These are phyloP conservation scores for Hippocampus zosterae DNA, from an alignment of 2,113 vertebrate genomes.

Conservation along the genomic window DNA sequence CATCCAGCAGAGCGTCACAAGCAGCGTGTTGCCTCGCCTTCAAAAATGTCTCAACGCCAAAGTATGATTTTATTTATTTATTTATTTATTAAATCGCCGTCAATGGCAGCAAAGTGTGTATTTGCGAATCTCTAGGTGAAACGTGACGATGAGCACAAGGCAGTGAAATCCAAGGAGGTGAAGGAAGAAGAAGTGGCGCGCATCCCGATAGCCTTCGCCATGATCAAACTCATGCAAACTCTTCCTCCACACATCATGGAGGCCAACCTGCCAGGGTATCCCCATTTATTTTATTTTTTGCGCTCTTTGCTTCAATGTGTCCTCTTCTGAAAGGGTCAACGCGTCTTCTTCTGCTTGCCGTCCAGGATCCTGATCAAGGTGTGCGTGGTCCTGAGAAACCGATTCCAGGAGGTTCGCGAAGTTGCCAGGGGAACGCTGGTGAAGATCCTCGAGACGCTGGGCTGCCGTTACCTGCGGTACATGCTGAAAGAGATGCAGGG, in stretches of 20 bases:
- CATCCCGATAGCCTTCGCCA: conserved; percentile 89
- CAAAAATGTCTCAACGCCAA: conserved; percentile 88
- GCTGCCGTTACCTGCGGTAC: conserved; percentile 83
- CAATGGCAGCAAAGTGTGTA: not conserved
- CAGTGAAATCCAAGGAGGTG: conserved; percentile 83
- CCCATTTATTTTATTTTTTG: not conserved
- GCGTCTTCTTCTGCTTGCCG: not conserved
- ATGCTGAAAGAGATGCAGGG: conserved; percentile 88
- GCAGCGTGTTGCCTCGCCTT: conserved; percentile 84
- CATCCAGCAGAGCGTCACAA: conserved; percentile 81
- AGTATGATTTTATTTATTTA: conserved; percentile 60
- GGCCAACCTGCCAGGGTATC: conserved; percentile 82
- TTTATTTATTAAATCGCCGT: no score
- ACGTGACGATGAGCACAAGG: conserved; percentile 91
- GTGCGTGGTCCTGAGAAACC: conserved; percentile 86
- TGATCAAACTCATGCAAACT: conserved; percentile 92
- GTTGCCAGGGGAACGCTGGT: conserved; percentile 84
- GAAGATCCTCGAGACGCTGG: conserved; percentile 88
- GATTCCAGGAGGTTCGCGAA: conserved; percentile 91
- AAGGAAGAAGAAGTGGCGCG: conserved; percentile 91
- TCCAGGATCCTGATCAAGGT: conserved; percentile 89
- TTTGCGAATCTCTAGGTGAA: conserved; percentile 72
- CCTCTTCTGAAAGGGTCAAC: not conserved
- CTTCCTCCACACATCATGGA: conserved; percentile 88
- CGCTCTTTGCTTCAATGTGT: not conserved